phyloP scores from a whole-genome alignment of 1,140 invertebrate genomes.

The Lepidostoma basale region DNA sequence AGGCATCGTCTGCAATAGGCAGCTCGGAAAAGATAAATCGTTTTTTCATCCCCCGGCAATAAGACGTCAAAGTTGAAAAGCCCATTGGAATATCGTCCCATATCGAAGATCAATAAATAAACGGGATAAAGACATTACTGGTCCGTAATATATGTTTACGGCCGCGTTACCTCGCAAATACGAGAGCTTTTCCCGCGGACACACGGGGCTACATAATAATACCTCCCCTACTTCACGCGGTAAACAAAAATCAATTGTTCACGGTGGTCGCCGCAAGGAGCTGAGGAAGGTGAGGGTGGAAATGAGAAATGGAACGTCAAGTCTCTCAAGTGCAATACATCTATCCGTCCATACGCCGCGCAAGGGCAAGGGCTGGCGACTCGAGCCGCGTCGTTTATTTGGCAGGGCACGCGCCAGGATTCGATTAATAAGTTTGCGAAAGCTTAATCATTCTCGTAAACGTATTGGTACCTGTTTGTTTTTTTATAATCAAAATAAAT shows the following conservation, averaged over 20 bases:
- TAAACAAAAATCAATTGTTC: slow-evolving; percentile 35
- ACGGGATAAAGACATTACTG: slow-evolving; percentile 34
- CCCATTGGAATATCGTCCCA: slow-evolving; percentile 26
- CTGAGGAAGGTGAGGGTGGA: neutral
- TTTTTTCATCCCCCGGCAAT: slow-evolving; percentile 35
- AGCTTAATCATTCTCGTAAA: no score
- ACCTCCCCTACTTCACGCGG: slow-evolving; percentile 8
- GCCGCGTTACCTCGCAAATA: slow-evolving; percentile 22
- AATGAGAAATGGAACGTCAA: slow-evolving; percentile 36
- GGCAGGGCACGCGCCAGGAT: neutral
- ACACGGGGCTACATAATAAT: neutral
- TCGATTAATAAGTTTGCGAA: no score
- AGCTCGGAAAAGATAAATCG: slow-evolving; percentile 32
- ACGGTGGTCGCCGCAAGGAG: neutral
- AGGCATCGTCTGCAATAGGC: slow-evolving; percentile 4
- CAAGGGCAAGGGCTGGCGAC: neutral
- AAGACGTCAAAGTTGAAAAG: slow-evolving; percentile 34
- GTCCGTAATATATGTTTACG: slow-evolving; percentile 32
- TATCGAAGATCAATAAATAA: slow-evolving; percentile 32
- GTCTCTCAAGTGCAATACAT: slow-evolving; percentile 28
- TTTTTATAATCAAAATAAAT: no score
- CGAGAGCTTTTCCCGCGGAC: slow-evolving; percentile 8
- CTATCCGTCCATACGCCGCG: neutral
- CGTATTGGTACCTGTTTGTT: no score
- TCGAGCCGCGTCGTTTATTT: slow-evolving; percentile 1